These are phyloP conservation scores for Diachasmimorpha longicaudata DNA, from an alignment of 1,140 invertebrate genomes.

Conservation along the genomic window DNA sequence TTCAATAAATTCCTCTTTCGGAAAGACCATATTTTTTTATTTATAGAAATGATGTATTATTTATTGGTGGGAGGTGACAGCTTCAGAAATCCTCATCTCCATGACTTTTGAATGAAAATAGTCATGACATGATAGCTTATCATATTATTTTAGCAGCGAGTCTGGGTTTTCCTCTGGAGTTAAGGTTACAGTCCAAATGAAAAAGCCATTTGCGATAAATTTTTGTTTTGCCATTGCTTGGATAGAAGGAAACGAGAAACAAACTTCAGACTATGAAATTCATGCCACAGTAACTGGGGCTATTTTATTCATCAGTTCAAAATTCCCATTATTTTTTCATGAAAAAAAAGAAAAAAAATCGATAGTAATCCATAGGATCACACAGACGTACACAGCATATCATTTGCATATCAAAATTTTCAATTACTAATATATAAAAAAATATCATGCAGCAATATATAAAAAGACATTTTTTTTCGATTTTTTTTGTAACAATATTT, in stretches of 20 bases:
- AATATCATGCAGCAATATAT: slow-evolving; percentile 7
- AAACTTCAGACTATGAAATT: background rate
- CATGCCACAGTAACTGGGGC: background rate
- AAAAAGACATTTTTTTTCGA: slow-evolving; percentile 6
- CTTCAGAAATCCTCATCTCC: too few relatives aligned
- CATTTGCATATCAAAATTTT: slow-evolving; percentile 1
- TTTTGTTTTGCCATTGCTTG: too few relatives aligned
- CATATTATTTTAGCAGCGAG: too few relatives aligned
- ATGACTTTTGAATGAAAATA: too few relatives aligned
- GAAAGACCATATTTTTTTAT: too few relatives aligned
- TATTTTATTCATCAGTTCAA: background rate
- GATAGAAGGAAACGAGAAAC: background rate
- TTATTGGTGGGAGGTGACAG: too few relatives aligned
- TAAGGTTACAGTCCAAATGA: too few relatives aligned
- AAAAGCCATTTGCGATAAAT: too few relatives aligned
- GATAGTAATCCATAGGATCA: background rate
- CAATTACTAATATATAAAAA: slow-evolving; percentile 1
- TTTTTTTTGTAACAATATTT: background rate
- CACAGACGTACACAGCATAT: background rate
- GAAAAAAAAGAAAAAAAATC: slow-evolving; percentile 1
- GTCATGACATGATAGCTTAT: too few relatives aligned
- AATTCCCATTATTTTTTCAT: background rate
- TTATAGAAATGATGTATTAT: too few relatives aligned
- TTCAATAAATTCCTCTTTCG: too few relatives aligned
- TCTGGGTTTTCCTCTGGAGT: too few relatives aligned